Evolutionary conservation across 1,140 invertebrate genomes (phyloP).

Genomic region (Zeugodacus cucurbitae): DNA sequence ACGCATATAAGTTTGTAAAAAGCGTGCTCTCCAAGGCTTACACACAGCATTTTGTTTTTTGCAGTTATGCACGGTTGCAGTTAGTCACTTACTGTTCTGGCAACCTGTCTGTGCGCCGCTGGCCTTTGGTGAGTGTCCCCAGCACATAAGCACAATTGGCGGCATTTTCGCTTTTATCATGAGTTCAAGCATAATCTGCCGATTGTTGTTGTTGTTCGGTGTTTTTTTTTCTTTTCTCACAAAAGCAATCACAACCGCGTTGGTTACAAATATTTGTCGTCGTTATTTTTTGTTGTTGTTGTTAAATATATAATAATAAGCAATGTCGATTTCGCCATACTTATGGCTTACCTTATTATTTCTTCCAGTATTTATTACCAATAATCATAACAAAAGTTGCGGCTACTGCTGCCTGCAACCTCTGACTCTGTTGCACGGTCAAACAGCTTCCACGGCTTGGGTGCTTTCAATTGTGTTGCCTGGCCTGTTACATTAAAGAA

Average conservation of each 20-base stretch:
- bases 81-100: slow-evolving; percentile 59
- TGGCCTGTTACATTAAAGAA: not conserved
- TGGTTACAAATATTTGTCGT: not conserved
- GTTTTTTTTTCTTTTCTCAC: not conserved
- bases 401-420: slow-evolving; percentile 25
- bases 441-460: not conserved
- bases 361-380: slow-evolving; percentile 65
- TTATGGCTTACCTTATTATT: slow-evolving; percentile 57
- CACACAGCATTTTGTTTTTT: not conserved
- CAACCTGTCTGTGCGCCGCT: slow-evolving; percentile 46
- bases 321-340: slow-evolving; percentile 9
- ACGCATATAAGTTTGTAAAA: not conserved
- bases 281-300: not conserved
- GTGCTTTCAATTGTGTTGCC: not conserved
- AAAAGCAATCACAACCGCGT: not conserved
- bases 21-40: not conserved
- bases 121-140: slow-evolving; percentile 50
- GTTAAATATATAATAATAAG: slow-evolving; percentile 16
- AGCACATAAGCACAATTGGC: slow-evolving; percentile 44
- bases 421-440: slow-evolving; percentile 43
- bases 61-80: slow-evolving; percentile 42
- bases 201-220: not conserved
- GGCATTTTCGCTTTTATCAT: slow-evolving; percentile 47
- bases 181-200: slow-evolving; percentile 37
- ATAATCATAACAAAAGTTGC: slow-evolving; percentile 65